Evolutionary conservation across 1,140 invertebrate species (phyloP), one percentile per base, ranked within the genome.

Genomic region (Prorops nasuta): DNA sequence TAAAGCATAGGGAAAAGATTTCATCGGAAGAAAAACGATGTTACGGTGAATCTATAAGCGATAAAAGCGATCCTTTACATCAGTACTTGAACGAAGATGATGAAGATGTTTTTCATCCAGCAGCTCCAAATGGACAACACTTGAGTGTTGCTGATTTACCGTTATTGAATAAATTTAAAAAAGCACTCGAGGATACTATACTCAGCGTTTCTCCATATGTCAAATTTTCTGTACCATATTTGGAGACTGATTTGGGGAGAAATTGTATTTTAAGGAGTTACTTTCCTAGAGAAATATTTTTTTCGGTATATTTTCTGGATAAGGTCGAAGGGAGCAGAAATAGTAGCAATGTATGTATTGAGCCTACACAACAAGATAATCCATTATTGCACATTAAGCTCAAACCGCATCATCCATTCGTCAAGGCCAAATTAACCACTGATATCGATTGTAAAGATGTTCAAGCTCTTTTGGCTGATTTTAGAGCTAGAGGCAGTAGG

Each of bases 141-240:
- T 44, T 78, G 12, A 77, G 71, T 8, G 84, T 86, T 0, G 81
- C 84, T 4, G 80, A 86, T 51, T 64, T 85, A 4, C 84, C 85
- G 1, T 72, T 83, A 19, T 74, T 81, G 2, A 88, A 87, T 64
- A 83, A 83, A 43, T 93, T 94, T 58, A 82, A 86, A 35, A 87
- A 88, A 64, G 81, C 84, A 2, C 71, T 95, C 3, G 84, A 88
- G 50, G 87, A 87, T 21, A 85, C 85, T 0, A 76, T 90, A 46
- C 77, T 98, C 1, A 93, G 89, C 1, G 84, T 90, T 53, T 97
- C 94, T 0, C 94, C 95, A 0, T 92, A 88, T 75, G 78, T 95
- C 1, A 86, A 87, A 49, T 90, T 92, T 60, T 83, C 86, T 0
- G 79, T 95, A 34, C 96, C 96, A 0, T 97, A 90, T 74, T 71